phyloP scores from a whole-genome alignment of 37 sponge, comb jelly and placozoan genomes.

The Crambe crambe region DNA sequence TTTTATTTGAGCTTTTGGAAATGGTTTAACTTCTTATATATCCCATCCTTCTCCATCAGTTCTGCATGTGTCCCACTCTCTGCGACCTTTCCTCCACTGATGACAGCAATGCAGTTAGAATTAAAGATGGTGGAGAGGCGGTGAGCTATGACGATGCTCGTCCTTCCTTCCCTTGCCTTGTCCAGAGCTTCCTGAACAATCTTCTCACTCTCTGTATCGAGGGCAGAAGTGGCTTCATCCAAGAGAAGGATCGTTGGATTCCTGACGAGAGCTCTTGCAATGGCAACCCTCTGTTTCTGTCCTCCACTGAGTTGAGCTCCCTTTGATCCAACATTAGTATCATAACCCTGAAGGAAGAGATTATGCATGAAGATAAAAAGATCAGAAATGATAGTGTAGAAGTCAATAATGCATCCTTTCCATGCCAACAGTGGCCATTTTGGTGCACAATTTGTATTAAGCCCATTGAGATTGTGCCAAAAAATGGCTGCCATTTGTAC shows the following conservation, averaged over 20 bases:
- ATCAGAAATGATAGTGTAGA: neutral
- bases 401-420: no score
- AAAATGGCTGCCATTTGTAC: no score
- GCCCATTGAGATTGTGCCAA: no score
- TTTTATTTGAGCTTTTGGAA: constrained; percentile 45
- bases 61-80: constrained; percentile 78
- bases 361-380: neutral
- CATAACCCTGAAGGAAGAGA: constrained; percentile 50
- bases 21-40: constrained; percentile 76
- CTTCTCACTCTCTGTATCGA: constrained; percentile 88
- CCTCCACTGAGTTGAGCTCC: constrained; percentile 84
- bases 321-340: constrained; percentile 65
- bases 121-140: constrained; percentile 86
- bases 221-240: constrained; percentile 87
- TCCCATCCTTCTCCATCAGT: constrained; percentile 65
- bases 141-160: constrained; percentile 90
- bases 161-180: constrained; percentile 80
- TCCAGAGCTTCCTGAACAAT: constrained; percentile 88
- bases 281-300: constrained; percentile 85
- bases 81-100: constrained; percentile 61
- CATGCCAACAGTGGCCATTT: no score
- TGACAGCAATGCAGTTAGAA: constrained; percentile 81
- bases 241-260: constrained; percentile 79
- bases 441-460: no score
- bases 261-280: constrained; percentile 78